phyloP scores from a whole-genome alignment of 2,113 vertebrate genomes.

The Furnarius figulus region DNA sequence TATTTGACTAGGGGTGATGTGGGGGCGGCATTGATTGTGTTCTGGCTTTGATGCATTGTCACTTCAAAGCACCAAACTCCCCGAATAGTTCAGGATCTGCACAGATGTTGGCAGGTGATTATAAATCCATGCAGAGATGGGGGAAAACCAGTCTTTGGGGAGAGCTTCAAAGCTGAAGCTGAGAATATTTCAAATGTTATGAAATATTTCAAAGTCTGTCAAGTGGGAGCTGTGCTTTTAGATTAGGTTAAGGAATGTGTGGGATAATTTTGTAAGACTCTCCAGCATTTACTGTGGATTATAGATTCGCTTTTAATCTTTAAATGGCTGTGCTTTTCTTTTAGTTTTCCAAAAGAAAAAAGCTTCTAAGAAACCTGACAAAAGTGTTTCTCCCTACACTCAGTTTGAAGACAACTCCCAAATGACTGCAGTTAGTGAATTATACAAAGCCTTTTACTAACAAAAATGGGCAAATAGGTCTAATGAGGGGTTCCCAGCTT shows the following conservation, averaged over 20 bases:
- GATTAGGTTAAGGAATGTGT: neutral
- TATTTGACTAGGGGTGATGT: neutral
- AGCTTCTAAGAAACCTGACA: neutral
- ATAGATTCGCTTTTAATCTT: neutral
- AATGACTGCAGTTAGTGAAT: neutral
- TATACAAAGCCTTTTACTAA: neutral
- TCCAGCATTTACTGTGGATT: neutral
- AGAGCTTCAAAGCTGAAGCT: slow-evolving; percentile 20
- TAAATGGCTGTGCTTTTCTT: neutral
- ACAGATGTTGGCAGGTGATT: slow-evolving; percentile 33
- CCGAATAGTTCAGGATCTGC: neutral
- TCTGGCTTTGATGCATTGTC: neutral
- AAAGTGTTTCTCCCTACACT: neutral
- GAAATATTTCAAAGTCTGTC: slow-evolving; percentile 24
- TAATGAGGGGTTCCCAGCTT: neutral
- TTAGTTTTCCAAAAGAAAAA: neutral
- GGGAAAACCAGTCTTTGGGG: neutral
- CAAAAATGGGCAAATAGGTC: neutral
- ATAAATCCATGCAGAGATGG: neutral
- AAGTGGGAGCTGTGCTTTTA: neutral
- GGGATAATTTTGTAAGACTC: neutral
- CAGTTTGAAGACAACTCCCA: neutral
- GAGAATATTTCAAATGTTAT: neutral
- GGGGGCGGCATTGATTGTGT: neutral
- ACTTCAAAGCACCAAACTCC: slow-evolving; percentile 18